These are phyloP conservation scores for Saccostrea cuccullata DNA, from an alignment of 1,140 invertebrate species.

Conservation along the genomic window DNA sequence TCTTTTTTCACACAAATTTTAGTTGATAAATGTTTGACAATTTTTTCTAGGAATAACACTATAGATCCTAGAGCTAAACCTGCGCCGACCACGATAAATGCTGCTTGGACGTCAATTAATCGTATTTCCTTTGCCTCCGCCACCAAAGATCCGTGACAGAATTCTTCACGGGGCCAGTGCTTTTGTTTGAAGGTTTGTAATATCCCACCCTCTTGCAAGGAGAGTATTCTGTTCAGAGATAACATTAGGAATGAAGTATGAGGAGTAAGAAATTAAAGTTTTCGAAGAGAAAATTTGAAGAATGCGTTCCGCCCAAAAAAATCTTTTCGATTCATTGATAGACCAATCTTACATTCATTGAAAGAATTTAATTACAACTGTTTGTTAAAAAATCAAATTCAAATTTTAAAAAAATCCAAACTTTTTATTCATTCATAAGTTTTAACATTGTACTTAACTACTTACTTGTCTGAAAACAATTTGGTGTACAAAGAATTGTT, in stretches of 20 bases:
- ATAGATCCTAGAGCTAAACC: conserved; percentile 42
- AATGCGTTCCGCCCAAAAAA: too few relatives aligned
- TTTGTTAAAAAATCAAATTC: background rate
- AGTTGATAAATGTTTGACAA: conserved; percentile 5
- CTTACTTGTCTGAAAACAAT: conserved; percentile 61
- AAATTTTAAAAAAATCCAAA: too few relatives aligned
- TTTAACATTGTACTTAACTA: background rate
- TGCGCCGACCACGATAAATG: conserved; percentile 56
- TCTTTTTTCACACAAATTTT: conserved; percentile 40
- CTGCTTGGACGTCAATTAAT: conserved; percentile 58
- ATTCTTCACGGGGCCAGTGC: conserved; percentile 56
- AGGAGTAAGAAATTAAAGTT: background rate
- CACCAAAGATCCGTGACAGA: conserved; percentile 44
- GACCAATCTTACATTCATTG: background rate
- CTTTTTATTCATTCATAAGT: background rate
- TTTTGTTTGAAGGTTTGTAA: conserved; percentile 56
- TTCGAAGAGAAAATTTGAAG: background rate
- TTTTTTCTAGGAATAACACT: background rate
- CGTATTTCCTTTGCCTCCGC: conserved; percentile 49
- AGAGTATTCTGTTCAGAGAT: conserved; percentile 54
- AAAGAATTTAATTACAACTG: background rate
- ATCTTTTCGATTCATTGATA: too few relatives aligned
- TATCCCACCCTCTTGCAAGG: conserved; percentile 60
- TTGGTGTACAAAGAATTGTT: conserved; percentile 59
- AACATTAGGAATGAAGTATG: background rate